Evolutionary conservation across 2,888 invertebrate species (phyloP).

Genomic region (Agrochola macilenta): DNA sequence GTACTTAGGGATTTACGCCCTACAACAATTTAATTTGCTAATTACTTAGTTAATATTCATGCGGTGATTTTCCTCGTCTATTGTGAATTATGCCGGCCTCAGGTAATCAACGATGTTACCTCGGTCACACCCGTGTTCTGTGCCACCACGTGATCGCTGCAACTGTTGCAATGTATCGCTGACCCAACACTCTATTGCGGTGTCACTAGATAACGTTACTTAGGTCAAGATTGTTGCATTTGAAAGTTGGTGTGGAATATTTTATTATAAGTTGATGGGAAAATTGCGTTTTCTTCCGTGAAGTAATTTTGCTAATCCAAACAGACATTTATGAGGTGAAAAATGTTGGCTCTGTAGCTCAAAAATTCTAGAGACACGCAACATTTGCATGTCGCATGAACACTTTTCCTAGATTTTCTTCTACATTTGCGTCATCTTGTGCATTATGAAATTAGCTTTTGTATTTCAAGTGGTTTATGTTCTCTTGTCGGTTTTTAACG

Average conservation of each 20-base stretch:
- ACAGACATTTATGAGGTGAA: conserved; percentile 44
- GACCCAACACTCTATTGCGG: conserved; percentile 47
- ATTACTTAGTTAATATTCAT: conserved; percentile 65
- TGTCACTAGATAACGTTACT: conserved; percentile 40
- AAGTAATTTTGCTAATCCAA: conserved; percentile 19
- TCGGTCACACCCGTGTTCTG: conserved; percentile 34
- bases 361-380: conserved; percentile 16
- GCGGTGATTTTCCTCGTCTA: conserved; percentile 65
- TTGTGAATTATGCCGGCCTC: conserved; percentile 59
- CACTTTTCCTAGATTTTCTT: conserved; percentile 23
- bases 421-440: conserved; percentile 41
- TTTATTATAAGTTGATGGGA: neutral
- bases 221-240: conserved; percentile 52
- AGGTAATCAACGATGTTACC: conserved; percentile 55
- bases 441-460: conserved; percentile 36
- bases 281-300: conserved; percentile 15
- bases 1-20: conserved; percentile 48
- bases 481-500: conserved; percentile 30
- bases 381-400: conserved; percentile 25
- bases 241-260: neutral
- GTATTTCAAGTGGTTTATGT: conserved; percentile 36
- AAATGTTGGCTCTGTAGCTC: conserved; percentile 15
- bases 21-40: conserved; percentile 64
- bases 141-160: conserved; percentile 49
- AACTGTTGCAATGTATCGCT: conserved; percentile 35